Evolutionary conservation across 2,888 invertebrate species (phyloP).

Genomic region (Xanthorhoe designata): DNA sequence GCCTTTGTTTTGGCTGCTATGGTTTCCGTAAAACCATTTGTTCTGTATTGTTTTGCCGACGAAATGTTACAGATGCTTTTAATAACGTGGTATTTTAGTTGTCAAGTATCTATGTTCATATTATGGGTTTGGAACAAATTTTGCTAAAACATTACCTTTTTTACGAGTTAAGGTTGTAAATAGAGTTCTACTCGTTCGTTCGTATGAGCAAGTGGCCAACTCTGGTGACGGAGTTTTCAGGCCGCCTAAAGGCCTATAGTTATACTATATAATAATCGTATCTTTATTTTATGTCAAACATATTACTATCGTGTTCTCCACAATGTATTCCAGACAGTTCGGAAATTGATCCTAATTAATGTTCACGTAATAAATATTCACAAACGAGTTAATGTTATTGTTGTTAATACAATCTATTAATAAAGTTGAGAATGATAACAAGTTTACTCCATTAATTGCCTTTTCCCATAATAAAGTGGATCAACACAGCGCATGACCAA

Average conservation of each 20-base stretch:
- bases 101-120: neutral
- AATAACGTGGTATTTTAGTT: constrained; percentile 14
- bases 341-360: neutral
- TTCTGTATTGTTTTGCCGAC: constrained; percentile 54
- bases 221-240: no score
- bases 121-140: neutral
- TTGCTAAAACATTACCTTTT: neutral
- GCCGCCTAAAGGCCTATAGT: no score
- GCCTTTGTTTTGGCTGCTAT: constrained; percentile 78
- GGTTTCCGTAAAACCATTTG: constrained; percentile 65
- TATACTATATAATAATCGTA: neutral
- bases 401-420: neutral
- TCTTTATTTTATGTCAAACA: neutral
- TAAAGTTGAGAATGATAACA: neutral
- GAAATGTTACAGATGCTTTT: constrained; percentile 35
- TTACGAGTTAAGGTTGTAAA: neutral
- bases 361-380: neutral
- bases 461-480: constrained; percentile 67
- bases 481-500: constrained; percentile 64
- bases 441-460: constrained; percentile 23
- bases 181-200: no score
- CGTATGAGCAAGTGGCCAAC: no score
- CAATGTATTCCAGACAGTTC: neutral
- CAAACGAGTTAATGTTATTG: neutral
- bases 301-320: neutral